Conservation (phyloP, 2,888 invertebrate genomes). For the Bellardia bayeri region DNA sequence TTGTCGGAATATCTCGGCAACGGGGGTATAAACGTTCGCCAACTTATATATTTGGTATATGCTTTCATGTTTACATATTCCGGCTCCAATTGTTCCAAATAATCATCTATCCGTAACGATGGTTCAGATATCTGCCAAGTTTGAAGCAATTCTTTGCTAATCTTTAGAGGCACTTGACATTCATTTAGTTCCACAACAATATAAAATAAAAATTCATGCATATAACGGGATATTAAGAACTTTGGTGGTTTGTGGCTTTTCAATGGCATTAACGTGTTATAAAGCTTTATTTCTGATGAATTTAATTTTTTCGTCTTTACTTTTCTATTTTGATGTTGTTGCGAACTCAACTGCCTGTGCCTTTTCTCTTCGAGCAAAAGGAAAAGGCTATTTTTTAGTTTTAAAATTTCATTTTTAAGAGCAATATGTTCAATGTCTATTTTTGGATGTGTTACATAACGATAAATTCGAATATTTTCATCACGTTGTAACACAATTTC, state of each 20-base stretch:
- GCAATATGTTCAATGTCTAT: conserved; percentile 77
- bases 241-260: conserved; percentile 84
- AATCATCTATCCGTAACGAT: conserved; percentile 78
- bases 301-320: conserved; percentile 51
- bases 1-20: conserved; percentile 87
- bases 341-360: conserved; percentile 46
- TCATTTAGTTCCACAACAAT: conserved; percentile 87
- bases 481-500: conserved; percentile 79
- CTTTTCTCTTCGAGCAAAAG: conserved; percentile 78
- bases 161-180: conserved; percentile 76
- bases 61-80: conserved; percentile 80
- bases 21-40: conserved; percentile 91
- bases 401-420: conserved; percentile 78
- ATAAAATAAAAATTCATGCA: conserved; percentile 90
- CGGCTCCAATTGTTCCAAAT: conserved; percentile 84
- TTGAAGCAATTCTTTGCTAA: conserved; percentile 77
- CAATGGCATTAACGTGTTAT: conserved; percentile 46
- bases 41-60: conserved; percentile 85
- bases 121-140: conserved; percentile 81
- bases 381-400: conserved; percentile 79
- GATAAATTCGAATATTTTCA: conserved; percentile 77
- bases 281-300: conserved; percentile 62
- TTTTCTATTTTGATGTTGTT: conserved; percentile 27
- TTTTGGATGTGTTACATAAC: conserved; percentile 81
- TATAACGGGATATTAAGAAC: conserved; percentile 87